A percentile compares a stretch with the other conserved stretches of the same genome.
Conservation (phyloP, 2,888 invertebrate genomes). For the Hirtodrosophila alboralis region DNA sequence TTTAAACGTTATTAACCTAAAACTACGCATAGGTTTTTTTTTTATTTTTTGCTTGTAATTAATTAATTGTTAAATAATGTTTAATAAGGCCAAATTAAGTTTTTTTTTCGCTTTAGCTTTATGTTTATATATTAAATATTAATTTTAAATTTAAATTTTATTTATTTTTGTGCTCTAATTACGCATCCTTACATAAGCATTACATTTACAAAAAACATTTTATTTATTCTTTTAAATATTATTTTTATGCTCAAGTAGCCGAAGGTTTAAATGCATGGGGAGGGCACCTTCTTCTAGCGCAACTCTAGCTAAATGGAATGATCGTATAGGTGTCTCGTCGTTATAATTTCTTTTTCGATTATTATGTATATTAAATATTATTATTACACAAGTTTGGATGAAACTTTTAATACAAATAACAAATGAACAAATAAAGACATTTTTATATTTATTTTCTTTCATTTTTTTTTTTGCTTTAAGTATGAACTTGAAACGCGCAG, state of each 20-base stretch:
- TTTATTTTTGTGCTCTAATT: slow-evolving; percentile 21
- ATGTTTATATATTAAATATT: slow-evolving; percentile 41
- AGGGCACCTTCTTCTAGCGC: slow-evolving; percentile 53
- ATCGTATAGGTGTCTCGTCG: slow-evolving; percentile 77
- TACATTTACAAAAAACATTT: slow-evolving; percentile 58
- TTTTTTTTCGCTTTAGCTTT: slow-evolving; percentile 49
- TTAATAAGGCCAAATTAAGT: slow-evolving; percentile 83
- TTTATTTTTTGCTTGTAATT: slow-evolving; percentile 36
- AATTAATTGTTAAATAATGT: slow-evolving; percentile 73
- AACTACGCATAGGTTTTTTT: slow-evolving; percentile 36
- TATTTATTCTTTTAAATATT: slow-evolving; percentile 5
- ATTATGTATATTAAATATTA: too few relatives aligned
- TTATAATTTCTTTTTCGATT: slow-evolving; percentile 34
- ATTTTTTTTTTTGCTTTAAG: slow-evolving; percentile 23
- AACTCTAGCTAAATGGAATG: slow-evolving; percentile 77
- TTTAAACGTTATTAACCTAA: slow-evolving; percentile 41
- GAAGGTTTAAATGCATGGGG: slow-evolving; percentile 70
- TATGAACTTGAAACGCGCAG: slow-evolving; percentile 67
- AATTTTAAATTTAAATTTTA: slow-evolving; percentile 29
- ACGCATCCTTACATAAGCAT: slow-evolving; percentile 25
- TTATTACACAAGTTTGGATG: slow-evolving; percentile 9
- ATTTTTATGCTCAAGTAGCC: slow-evolving; percentile 61
- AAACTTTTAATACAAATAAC: slow-evolving; percentile 44
- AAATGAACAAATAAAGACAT: slow-evolving; percentile 16
- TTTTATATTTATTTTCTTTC: slow-evolving; percentile 8